Evolutionary conservation across 2,888 invertebrate genomes (phyloP), one percentile per base, ranked within the genome.

Genomic region (Euplagia quadripunctaria): DNA sequence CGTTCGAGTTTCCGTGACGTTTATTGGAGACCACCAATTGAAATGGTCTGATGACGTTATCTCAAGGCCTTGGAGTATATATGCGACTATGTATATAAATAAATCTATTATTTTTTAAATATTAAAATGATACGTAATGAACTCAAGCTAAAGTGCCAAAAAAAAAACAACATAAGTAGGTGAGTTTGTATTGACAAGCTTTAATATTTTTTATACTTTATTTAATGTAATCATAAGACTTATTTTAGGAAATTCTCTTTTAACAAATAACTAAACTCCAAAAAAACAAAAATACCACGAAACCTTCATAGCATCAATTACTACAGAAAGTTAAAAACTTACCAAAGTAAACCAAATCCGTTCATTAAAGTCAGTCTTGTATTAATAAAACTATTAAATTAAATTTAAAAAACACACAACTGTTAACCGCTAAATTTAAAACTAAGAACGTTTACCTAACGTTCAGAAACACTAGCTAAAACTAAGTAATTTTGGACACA

Each of bases 331-430:
- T 55, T 42, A 0, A 31, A 80, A 83, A 92, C 95, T 95, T 79
- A 96, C 95, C 95, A 95, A 90, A 95, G 94, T 87, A 95, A 94
- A 84, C 94, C 94, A 92, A 95, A 95, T 95, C 93, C 94, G 92
- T 94, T 94, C 95, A 95, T 96, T 90, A 94, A 94, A 91, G 88
- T 83, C 83, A 85, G 88, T 87, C 87, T 87, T 87, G 84, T 86
- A 46, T 84, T 79, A 20, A 8, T 82, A 55, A 74, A 80, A 82
- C 79, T 78, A 78, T 68, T 74, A 68, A 76, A 80, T 84, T 85
- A 82, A 83, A 72, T 81, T 76, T 77, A 85, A 77, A 64, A 80
- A 85, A 85, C 84, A 88, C 90, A 92, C 90, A 88, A 83, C 78
- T 79, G 75, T 77, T 82, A 77, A 76, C 78, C 83, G 80, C 85